phyloP scores from a whole-genome alignment of 2,113 vertebrate species.

The Albula goreensis region DNA sequence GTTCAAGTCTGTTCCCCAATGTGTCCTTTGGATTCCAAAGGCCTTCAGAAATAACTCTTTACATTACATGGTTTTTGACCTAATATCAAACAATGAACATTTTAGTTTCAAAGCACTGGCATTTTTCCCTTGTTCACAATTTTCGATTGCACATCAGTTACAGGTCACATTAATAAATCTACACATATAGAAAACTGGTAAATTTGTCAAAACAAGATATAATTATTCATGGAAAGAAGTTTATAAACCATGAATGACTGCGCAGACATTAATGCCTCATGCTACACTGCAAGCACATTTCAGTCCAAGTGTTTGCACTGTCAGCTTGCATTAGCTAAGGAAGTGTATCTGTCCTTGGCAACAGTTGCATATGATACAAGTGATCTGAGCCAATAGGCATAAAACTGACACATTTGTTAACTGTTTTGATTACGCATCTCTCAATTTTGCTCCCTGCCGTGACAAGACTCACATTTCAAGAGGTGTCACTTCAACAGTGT shows the following conservation, averaged over 20 bases:
- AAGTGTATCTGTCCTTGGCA: background rate
- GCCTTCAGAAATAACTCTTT: conserved; percentile 46
- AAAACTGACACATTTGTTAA: conserved; percentile 17
- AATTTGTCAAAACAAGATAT: background rate
- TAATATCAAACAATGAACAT: background rate
- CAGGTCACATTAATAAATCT: background rate
- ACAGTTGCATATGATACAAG: background rate
- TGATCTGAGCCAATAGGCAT: background rate
- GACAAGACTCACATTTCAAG: background rate
- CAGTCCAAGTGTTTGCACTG: background rate
- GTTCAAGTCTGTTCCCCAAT: conserved; percentile 55
- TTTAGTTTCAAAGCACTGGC: background rate
- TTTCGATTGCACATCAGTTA: background rate
- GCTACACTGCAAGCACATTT: background rate
- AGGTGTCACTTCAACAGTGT: background rate
- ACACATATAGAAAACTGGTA: too few relatives aligned
- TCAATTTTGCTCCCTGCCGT: background rate
- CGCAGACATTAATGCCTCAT: background rate
- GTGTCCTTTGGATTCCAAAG: conserved; percentile 67
- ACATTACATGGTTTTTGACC: background rate
- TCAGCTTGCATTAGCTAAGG: background rate
- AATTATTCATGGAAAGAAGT: background rate
- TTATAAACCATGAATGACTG: background rate
- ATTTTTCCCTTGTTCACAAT: background rate
- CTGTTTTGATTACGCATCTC: conserved; percentile 9